Evolutionary conservation across 2,888 invertebrate genomes (phyloP).

Genomic region (Zygothrica quintamaculata): DNA sequence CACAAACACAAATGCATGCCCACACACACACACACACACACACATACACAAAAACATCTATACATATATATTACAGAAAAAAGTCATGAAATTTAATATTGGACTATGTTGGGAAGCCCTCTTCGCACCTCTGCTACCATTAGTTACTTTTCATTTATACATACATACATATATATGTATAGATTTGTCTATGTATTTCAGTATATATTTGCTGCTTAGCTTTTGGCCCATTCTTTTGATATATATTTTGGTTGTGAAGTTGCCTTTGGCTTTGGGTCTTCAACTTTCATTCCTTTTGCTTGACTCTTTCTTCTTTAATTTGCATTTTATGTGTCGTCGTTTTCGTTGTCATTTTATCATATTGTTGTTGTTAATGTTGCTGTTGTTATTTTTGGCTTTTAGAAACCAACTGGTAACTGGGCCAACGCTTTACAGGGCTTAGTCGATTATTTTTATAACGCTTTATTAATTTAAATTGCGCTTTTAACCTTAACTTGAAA

Average conservation of each 20-base stretch:
- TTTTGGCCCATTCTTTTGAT: conserved; percentile 65
- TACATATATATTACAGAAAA: background rate
- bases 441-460: conserved; percentile 13
- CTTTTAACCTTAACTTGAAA: background rate
- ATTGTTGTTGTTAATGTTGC: background rate
- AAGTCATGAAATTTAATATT: conserved; percentile 24
- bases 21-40: background rate
- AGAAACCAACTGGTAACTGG: conserved; percentile 45
- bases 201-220: conserved; percentile 35
- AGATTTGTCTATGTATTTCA: conserved; percentile 49
- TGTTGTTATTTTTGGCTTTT: conserved; percentile 34
- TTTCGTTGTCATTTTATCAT: background rate
- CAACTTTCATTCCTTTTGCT: conserved; percentile 69
- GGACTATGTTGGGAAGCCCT: conserved; percentile 40
- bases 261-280: conserved; percentile 47
- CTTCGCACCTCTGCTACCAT: conserved; percentile 51
- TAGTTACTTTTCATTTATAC: conserved; percentile 31
- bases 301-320: conserved; percentile 61
- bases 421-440: conserved; percentile 28
- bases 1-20: conserved; percentile 1
- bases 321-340: conserved; percentile 66
- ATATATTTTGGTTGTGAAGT: conserved; percentile 10
- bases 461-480: conserved; percentile 29
- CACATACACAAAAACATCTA: conserved; percentile 4
- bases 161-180: conserved; percentile 17